Conservation (phyloP, 2,113 vertebrate species). For the Bucco capensis region DNA sequence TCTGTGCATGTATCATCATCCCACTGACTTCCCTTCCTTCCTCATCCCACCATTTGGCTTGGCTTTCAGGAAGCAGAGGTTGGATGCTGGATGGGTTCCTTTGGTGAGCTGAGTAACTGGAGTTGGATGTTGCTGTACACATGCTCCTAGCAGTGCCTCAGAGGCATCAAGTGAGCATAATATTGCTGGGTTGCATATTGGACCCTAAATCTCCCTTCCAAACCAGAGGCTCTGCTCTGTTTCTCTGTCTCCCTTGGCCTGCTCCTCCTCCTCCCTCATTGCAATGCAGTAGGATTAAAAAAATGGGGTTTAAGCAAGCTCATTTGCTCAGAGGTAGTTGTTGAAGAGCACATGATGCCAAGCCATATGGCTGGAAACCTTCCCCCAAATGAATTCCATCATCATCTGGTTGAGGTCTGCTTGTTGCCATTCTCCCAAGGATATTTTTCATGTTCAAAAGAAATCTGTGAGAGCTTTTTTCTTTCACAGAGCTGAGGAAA, state of each 20-base stretch:
- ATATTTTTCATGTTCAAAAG: not conserved
- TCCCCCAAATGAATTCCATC: not conserved
- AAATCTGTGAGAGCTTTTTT: not conserved
- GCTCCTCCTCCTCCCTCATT: not conserved
- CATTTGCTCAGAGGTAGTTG: not conserved
- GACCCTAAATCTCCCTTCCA: not conserved
- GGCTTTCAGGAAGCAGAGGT: not conserved
- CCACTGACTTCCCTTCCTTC: not conserved
- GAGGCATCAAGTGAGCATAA: not conserved
- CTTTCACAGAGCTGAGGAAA: not conserved
- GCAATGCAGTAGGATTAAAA: not conserved
- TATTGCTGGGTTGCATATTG: not conserved
- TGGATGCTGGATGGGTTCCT: not conserved
- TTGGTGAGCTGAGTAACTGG: not conserved
- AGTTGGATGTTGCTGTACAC: not conserved
- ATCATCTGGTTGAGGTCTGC: not conserved
- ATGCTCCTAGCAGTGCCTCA: not conserved
- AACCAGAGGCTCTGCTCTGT: no score
- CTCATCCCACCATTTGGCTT: not conserved
- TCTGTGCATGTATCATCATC: not conserved
- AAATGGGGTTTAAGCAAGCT: not conserved
- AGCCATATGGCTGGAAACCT: conserved; percentile 20
- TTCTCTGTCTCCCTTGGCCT: not conserved
- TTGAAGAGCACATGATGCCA: not conserved
- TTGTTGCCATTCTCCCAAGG: not conserved